Conservation (phyloP, 2,113 vertebrate species). For the Polypterus senegalus region DNA sequence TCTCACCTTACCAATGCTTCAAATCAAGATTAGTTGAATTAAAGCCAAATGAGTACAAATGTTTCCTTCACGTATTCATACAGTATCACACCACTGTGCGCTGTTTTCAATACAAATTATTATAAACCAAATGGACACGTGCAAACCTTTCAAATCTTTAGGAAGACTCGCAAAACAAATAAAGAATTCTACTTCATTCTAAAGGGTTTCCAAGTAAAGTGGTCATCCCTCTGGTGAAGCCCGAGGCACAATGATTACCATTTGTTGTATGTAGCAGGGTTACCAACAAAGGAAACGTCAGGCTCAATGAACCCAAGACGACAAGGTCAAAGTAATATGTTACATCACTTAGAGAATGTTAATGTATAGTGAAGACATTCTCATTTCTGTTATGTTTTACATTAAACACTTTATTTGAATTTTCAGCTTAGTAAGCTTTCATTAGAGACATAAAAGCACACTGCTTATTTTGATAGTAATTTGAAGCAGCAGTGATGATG, state of each 20-base stretch:
- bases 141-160: too few relatives aligned
- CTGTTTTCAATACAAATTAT: too few relatives aligned
- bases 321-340: constrained; percentile 28
- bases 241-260: constrained; percentile 21
- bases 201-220: constrained; percentile 13
- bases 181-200: constrained; percentile 24
- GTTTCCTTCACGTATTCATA: too few relatives aligned
- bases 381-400: constrained; percentile 33
- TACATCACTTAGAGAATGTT: constrained; percentile 32
- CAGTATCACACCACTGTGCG: too few relatives aligned
- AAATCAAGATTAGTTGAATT: too few relatives aligned
- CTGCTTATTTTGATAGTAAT: constrained; percentile 16
- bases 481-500: constrained; percentile 3
- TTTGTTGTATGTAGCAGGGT: constrained; percentile 20
- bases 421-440: constrained; percentile 30
- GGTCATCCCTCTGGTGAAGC: constrained; percentile 21
- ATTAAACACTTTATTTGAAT: constrained; percentile 36
- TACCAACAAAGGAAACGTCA: constrained; percentile 16
- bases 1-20: too few relatives aligned
- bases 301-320: constrained; percentile 29
- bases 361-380: constrained; percentile 32
- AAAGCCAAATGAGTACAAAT: too few relatives aligned
- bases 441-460: constrained; percentile 15
- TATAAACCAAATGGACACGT: too few relatives aligned
- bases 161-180: constrained; percentile 22